A percentile compares a stretch with the other conserved stretches of the same genome.
Evolutionary conservation across 2,797 vertebrate species (phyloP).

Genomic region (Gouania willdenowi): DNA sequence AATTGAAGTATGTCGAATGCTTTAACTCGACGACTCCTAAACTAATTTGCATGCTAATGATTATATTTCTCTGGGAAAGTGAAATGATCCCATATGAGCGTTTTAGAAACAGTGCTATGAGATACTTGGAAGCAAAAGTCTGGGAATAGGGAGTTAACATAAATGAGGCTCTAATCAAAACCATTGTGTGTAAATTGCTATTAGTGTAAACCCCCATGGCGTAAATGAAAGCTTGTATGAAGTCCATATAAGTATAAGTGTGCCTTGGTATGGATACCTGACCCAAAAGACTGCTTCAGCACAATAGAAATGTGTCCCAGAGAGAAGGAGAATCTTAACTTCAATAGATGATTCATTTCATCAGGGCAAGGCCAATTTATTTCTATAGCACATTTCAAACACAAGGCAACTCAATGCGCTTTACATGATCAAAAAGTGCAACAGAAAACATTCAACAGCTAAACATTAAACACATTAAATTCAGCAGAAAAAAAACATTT

Average conservation of each 20-base stretch:
- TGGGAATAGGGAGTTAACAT: constrained; percentile 41
- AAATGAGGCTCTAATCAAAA: constrained; percentile 50
- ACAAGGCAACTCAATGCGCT: too few relatives aligned
- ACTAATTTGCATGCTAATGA: constrained; percentile 77
- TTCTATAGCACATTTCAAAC: too few relatives aligned
- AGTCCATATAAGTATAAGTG: constrained; percentile 27
- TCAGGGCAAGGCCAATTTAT: too few relatives aligned
- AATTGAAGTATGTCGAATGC: constrained; percentile 77
- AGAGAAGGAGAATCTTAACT: constrained; percentile 35
- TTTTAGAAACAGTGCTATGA: constrained; percentile 33
- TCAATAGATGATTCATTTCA: constrained; percentile 40
- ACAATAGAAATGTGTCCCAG: constrained; percentile 23
- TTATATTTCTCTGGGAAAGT: constrained; percentile 72
- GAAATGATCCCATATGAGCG: constrained; percentile 52
- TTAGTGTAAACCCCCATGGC: constrained; percentile 42
- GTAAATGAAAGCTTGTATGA: constrained; percentile 40
- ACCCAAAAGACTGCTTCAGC: constrained; percentile 35
- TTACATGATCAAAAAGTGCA: too few relatives aligned
- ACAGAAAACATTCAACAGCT: too few relatives aligned
- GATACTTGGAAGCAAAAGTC: constrained; percentile 38
- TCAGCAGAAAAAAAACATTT: too few relatives aligned
- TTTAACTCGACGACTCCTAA: constrained; percentile 74
- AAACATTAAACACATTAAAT: too few relatives aligned
- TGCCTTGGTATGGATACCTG: constrained; percentile 26
- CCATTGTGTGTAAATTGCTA: constrained; percentile 50